Evolutionary conservation across 2,888 invertebrate genomes (phyloP).

Genomic region (Cecidostiba fungosa): DNA sequence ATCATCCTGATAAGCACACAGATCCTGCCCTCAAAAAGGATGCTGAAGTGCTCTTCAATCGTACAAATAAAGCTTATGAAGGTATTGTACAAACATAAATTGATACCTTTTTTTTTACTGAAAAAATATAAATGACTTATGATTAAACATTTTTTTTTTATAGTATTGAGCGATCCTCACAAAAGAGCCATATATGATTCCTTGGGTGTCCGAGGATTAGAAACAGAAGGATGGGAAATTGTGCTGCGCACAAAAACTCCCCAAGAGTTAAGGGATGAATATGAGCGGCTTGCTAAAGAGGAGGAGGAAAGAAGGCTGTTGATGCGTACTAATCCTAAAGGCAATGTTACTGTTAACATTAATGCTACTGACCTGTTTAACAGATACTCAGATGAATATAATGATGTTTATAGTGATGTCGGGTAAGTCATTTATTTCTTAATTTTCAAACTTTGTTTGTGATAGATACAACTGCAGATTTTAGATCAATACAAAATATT

Average conservation of each 20-base stretch:
- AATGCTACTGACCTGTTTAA: conserved; percentile 97
- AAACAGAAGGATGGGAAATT: conserved; percentile 97
- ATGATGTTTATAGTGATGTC: conserved; percentile 76
- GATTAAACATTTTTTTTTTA: conserved; percentile 64
- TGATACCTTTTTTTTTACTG: neutral
- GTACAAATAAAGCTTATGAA: conserved; percentile 96
- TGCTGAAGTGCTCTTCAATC: conserved; percentile 95
- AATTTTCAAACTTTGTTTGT: neutral
- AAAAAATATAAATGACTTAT: neutral
- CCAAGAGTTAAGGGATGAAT: conserved; percentile 97
- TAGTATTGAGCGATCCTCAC: conserved; percentile 95
- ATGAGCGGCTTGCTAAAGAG: conserved; percentile 92
- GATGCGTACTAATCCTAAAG: conserved; percentile 95
- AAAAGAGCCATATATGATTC: conserved; percentile 97
- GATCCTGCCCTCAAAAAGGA: conserved; percentile 91
- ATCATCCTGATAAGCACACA: conserved; percentile 98
- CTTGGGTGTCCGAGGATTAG: conserved; percentile 89
- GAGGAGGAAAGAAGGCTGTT: conserved; percentile 93
- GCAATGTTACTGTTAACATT: conserved; percentile 91
- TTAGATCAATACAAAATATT: conserved; percentile 9
- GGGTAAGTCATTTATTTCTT: conserved; percentile 68
- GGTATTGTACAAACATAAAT: conserved; percentile 79
- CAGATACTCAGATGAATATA: conserved; percentile 88
- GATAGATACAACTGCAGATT: neutral
- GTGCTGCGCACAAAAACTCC: conserved; percentile 95